Percentiles rank a stretch among this genome's conserved stretches.
phyloP scores from a whole-genome alignment of 2,888 invertebrate genomes.

The Gymnosoma rotundatum region DNA sequence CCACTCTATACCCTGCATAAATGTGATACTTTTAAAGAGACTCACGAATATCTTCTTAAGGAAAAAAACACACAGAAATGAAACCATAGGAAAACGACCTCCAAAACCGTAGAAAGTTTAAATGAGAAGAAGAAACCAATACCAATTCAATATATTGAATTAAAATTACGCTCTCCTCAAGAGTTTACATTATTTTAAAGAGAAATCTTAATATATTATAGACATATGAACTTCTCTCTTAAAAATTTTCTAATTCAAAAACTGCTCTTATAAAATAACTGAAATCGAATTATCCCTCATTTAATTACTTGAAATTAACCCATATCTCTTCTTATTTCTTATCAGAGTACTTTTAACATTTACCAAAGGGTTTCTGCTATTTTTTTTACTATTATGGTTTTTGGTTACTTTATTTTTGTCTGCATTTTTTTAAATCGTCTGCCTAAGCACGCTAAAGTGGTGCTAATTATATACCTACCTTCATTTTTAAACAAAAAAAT shows the following conservation, averaged over 20 bases:
- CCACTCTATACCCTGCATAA: constrained; percentile 55
- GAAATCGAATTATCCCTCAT: too few species aligned
- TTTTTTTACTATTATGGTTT: not conserved
- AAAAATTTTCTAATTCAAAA: too few species aligned
- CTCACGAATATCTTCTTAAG: constrained; percentile 40
- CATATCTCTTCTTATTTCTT: not conserved
- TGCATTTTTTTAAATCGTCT: not conserved
- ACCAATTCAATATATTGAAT: constrained; percentile 19
- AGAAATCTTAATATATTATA: too few species aligned
- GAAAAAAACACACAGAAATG: constrained; percentile 15
- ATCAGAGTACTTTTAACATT: not conserved
- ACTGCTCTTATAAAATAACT: too few species aligned
- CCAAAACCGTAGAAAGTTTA: constrained; percentile 55
- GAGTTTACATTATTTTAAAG: not conserved
- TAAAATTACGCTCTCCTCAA: not conserved
- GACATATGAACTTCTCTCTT: too few species aligned
- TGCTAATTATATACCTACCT: not conserved
- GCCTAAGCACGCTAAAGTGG: too few species aligned
- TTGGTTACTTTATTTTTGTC: not conserved
- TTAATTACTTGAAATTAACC: too few species aligned
- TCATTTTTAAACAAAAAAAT: not conserved
- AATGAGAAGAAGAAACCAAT: constrained; percentile 31
- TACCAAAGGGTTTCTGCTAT: not conserved
- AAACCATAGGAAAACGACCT: constrained; percentile 56
- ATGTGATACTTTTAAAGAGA: constrained; percentile 66